Conservation (phyloP, 2,888 invertebrate genomes). For the Pachymerium ferrugineum region DNA sequence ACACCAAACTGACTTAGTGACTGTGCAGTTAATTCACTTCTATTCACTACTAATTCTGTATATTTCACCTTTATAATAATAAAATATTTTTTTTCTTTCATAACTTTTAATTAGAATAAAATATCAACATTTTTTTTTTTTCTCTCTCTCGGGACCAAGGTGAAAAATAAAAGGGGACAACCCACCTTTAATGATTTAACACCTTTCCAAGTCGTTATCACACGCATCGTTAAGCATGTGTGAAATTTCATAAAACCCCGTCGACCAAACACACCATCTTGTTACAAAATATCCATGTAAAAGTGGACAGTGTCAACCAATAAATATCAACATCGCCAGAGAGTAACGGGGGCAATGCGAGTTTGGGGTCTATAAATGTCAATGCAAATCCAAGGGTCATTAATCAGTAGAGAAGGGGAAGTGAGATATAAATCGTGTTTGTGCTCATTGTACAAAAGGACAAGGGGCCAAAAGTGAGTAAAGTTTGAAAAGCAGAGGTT, state of each 20-base stretch:
- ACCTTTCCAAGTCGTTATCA: conserved; percentile 20
- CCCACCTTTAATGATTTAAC: conserved; percentile 13
- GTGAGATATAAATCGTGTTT: background rate
- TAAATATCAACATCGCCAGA: background rate
- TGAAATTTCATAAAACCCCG: conserved; percentile 19
- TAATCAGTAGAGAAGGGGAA: background rate
- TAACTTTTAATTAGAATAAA: no score
- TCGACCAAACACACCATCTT: background rate
- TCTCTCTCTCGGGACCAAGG: no score
- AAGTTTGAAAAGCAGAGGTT: background rate
- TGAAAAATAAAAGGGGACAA: no score
- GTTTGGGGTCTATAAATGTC: background rate
- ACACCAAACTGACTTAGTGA: background rate
- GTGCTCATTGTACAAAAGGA: no score
- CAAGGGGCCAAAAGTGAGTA: background rate
- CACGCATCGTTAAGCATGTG: conserved; percentile 11
- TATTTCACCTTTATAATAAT: no score
- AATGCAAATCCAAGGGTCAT: background rate
- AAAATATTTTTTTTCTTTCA: no score
- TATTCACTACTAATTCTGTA: background rate
- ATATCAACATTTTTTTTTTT: no score
- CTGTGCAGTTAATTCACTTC: background rate
- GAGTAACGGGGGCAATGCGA: no score
- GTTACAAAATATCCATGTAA: background rate
- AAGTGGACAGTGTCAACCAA: background rate